Evolutionary conservation across 2,797 vertebrate genomes (phyloP).

Genomic region (Lycodopsis pacificus): DNA sequence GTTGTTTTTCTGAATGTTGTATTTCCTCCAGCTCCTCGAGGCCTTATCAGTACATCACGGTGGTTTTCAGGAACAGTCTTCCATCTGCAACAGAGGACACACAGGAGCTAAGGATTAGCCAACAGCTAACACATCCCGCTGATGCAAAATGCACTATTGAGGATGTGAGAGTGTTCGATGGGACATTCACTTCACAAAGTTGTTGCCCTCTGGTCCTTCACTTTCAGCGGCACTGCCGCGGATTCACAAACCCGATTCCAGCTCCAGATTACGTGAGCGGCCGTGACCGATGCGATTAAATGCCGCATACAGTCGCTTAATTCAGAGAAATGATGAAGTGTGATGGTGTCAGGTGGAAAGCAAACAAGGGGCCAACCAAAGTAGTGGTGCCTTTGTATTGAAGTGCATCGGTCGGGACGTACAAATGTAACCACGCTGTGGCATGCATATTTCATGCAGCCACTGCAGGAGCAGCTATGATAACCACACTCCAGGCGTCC

Average conservation of each 20-base stretch:
- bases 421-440: slow-evolving; percentile 40
- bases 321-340: neutral
- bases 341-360: neutral
- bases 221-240: slow-evolving; percentile 41
- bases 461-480: slow-evolving; percentile 35
- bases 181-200: slow-evolving; percentile 65
- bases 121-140: slow-evolving; percentile 63
- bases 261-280: slow-evolving; percentile 48
- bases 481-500: slow-evolving; percentile 28
- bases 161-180: slow-evolving; percentile 64
- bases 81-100: slow-evolving; percentile 91
- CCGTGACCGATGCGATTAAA: slow-evolving; percentile 61
- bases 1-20: slow-evolving; percentile 66
- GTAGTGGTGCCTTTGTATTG: slow-evolving; percentile 1
- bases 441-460: slow-evolving; percentile 63
- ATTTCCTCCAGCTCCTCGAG: slow-evolving; percentile 78
- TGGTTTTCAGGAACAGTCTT: slow-evolving; percentile 99
- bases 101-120: slow-evolving; percentile 72
- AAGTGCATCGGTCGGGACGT: slow-evolving; percentile 20
- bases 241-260: slow-evolving; percentile 51
- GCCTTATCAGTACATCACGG: slow-evolving; percentile 97
- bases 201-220: slow-evolving; percentile 58
- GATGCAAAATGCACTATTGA: slow-evolving; percentile 55
- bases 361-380: neutral
- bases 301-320: slow-evolving; percentile 20